A percentile compares a stretch with the other conserved stretches of the same genome.
Evolutionary conservation across 2,113 vertebrate genomes (phyloP).

Genomic region (Psilopogon haemacephalus): DNA sequence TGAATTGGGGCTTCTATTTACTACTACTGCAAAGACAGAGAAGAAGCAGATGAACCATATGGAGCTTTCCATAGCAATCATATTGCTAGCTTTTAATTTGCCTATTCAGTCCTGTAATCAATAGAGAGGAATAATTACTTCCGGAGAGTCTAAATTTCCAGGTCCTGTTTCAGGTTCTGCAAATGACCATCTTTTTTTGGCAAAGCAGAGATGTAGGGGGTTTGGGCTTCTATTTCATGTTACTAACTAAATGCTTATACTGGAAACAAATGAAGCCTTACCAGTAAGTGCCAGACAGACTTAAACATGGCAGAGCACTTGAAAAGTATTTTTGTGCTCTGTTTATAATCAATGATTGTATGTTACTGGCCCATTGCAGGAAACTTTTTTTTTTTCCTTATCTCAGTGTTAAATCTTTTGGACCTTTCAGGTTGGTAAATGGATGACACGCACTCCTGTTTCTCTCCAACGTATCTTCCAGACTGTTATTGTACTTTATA

Average conservation of each 20-base stretch:
- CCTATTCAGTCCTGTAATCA: neutral
- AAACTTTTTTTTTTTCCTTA: neutral
- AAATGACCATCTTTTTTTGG: neutral
- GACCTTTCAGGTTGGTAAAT: neutral
- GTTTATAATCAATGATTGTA: neutral
- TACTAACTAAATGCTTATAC: neutral
- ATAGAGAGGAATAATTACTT: neutral
- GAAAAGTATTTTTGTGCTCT: neutral
- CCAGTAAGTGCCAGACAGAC: neutral
- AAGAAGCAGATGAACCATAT: neutral
- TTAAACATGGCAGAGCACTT: neutral
- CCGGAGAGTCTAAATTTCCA: neutral
- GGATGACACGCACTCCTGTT: neutral
- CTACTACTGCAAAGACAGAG: neutral
- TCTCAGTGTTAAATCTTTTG: neutral
- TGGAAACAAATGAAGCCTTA: neutral
- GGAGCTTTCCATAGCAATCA: no score
- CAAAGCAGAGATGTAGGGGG: neutral
- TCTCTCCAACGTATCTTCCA: neutral
- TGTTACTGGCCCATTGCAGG: neutral
- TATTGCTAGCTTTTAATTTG: slow-evolving; percentile 12
- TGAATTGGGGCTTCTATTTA: neutral
- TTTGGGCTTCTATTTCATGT: neutral
- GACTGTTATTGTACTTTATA: neutral
- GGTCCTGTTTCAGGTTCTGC: neutral